Conservation (phyloP, 30 jellyfish, hydroid and myxozoan species). For the Aurelia sp. region DNA sequence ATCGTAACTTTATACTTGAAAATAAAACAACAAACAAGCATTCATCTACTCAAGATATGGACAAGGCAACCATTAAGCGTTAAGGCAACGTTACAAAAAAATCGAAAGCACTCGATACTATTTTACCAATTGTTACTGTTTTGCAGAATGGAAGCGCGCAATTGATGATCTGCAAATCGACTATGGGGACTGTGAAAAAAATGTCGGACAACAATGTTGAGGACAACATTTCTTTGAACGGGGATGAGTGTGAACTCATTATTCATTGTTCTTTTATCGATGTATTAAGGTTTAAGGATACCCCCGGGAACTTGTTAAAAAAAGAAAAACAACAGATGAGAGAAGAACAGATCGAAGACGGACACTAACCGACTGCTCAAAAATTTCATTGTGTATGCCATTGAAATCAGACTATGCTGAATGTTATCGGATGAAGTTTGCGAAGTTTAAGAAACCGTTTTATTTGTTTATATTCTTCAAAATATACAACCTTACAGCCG, state of each 20-base stretch:
- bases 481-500: not conserved
- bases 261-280: not conserved
- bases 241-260: conserved; percentile 11
- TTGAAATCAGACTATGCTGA: too few species aligned
- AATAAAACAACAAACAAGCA: not conserved
- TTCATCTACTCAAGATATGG: not conserved
- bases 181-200: not conserved
- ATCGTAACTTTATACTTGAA: not conserved
- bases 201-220: not conserved
- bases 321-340: not conserved
- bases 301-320: not conserved
- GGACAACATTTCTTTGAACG: conserved; percentile 10
- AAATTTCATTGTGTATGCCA: too few species aligned
- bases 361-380: not conserved
- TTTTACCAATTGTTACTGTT: not conserved
- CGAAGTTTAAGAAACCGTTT: not conserved
- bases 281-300: not conserved
- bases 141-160: conserved; percentile 16
- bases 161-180: not conserved
- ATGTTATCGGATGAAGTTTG: not conserved
- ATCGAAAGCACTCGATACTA: not conserved
- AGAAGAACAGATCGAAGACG: not conserved
- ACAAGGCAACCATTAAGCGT: not conserved
- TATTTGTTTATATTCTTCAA: too few species aligned
- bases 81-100: not conserved